Conservation (phyloP, 2,113 vertebrate genomes). For the Clarias macrocephalus region DNA sequence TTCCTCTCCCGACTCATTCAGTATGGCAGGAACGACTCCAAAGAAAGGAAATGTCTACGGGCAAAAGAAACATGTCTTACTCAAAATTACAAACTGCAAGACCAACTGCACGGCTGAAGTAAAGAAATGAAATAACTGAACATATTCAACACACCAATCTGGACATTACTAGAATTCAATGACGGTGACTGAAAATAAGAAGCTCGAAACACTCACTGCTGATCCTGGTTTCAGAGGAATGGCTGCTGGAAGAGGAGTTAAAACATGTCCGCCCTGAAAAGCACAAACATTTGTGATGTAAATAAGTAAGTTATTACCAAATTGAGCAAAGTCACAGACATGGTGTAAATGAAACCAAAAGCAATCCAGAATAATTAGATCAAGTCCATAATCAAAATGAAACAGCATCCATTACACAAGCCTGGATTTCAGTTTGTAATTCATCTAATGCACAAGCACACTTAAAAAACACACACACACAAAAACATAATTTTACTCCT, state of each 20-base stretch:
- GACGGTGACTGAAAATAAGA: not conserved
- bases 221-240: slow-evolving; percentile 94
- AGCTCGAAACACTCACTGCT: slow-evolving; percentile 80
- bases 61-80: not conserved
- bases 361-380: not conserved
- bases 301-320: not conserved
- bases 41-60: slow-evolving; percentile 93
- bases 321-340: not conserved
- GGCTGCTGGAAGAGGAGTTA: slow-evolving; percentile 91
- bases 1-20: slow-evolving; percentile 93
- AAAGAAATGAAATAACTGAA: not conserved
- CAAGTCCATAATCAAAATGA: not conserved
- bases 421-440: not conserved
- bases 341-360: not conserved
- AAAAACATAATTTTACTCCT: not conserved
- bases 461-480: not conserved
- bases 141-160: not conserved
- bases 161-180: not conserved
- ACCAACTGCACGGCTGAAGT: not conserved
- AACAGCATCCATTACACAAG: not conserved
- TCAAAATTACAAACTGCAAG: not conserved
- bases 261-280: slow-evolving; percentile 90
- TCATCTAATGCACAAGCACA: not conserved
- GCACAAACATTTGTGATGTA: slow-evolving; percentile 7
- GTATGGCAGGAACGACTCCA: slow-evolving; percentile 90